phyloP scores from a whole-genome alignment of 2,797 vertebrate genomes.

The Arctocebus calabarensis region DNA sequence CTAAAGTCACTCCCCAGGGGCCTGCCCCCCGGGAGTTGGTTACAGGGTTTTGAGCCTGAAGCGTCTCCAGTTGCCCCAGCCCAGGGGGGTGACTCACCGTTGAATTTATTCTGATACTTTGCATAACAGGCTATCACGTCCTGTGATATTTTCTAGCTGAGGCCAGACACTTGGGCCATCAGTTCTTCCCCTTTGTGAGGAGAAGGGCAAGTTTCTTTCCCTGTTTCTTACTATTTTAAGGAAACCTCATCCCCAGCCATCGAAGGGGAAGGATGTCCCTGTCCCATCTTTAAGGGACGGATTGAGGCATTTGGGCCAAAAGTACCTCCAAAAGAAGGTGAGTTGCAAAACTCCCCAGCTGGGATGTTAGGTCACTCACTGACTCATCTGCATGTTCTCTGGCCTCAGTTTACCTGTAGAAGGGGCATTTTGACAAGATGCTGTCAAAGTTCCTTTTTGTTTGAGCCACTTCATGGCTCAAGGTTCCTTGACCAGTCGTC shows the following conservation, averaged over 20 bases:
- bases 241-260: neutral
- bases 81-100: constrained; percentile 74
- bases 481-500: neutral
- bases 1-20: accelerated
- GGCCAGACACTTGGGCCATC: constrained; percentile 50
- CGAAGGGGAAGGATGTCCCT: neutral
- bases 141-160: constrained; percentile 79
- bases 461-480: neutral
- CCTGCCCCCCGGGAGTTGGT: accelerated
- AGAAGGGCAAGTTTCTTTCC: constrained; percentile 42
- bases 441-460: neutral
- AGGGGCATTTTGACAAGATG: neutral
- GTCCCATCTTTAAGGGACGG: neutral
- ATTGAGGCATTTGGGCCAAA: neutral
- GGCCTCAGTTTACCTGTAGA: neutral
- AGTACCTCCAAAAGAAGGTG: neutral
- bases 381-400: accelerated
- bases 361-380: accelerated
- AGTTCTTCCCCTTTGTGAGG: constrained; percentile 66
- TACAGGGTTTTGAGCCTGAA: too few relatives aligned
- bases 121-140: constrained; percentile 79
- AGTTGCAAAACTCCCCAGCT: accelerated
- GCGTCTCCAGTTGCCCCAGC: neutral
- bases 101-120: constrained; percentile 82
- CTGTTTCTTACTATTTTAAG: neutral